Percentiles rank a stretch among this genome's conserved stretches.
phyloP scores from a whole-genome alignment of 2,113 vertebrate species.

The Amazona vittata region DNA sequence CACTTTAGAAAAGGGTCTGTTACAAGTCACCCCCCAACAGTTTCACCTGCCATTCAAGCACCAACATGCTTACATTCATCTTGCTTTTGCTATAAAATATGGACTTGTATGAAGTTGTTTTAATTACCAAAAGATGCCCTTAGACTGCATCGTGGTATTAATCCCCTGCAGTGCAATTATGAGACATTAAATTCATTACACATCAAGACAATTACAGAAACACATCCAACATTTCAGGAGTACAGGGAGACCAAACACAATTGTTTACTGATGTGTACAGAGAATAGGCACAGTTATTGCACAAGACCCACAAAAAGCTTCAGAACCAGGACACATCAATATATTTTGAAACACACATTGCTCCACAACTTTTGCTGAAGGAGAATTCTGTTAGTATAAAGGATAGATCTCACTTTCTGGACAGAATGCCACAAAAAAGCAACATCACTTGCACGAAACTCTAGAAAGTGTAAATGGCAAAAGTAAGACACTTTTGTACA shows the following conservation, averaged over 20 bases:
- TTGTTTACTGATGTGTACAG: conserved; percentile 39
- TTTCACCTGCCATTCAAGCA: not conserved
- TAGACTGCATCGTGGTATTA: conserved; percentile 27
- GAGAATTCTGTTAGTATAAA: not conserved
- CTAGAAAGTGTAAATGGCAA: not conserved
- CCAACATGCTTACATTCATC: not conserved
- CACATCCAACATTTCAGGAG: conserved; percentile 57
- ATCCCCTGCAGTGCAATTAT: conserved; percentile 45
- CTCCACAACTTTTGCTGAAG: not conserved
- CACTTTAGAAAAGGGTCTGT: not conserved
- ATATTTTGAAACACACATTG: not conserved
- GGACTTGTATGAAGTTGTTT: not conserved
- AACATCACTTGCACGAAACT: not conserved
- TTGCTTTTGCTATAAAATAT: not conserved
- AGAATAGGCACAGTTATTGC: conserved; percentile 29
- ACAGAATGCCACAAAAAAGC: not conserved
- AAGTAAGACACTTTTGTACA: not conserved
- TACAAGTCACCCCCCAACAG: not conserved
- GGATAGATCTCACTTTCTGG: not conserved
- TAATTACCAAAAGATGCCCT: conserved; percentile 44
- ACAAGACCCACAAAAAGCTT: conserved; percentile 12
- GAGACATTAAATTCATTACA: conserved; percentile 54
- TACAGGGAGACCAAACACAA: conserved; percentile 6
- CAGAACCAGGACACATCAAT: not conserved
- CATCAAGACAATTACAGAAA: conserved; percentile 68